Evolutionary conservation across 2,888 invertebrate species (phyloP), one percentile per base, ranked within the genome.

Genomic region (Nezara viridula): DNA sequence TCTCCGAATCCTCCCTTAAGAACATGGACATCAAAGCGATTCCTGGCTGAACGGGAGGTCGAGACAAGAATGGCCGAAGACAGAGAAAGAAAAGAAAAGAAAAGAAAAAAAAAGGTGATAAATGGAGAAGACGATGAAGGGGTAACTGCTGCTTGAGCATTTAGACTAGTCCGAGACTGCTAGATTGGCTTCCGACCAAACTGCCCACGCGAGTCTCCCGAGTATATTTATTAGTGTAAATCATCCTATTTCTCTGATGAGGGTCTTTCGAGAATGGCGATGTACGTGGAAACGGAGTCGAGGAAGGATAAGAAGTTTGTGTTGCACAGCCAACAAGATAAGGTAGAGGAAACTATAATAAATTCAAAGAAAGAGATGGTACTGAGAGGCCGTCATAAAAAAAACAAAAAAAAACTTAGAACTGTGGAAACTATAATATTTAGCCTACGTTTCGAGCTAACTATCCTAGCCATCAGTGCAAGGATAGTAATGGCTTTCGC

Each of bases 61-160:
- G 92, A 92, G 94, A 93, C 90, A 91, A 91, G 91, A 91, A 91
- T 93, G 93, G 93, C 93, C 94, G 19, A 73, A 73, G 66, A 73
- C 66, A 73, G 32, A 73, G 66, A 73, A 21, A 73, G 37, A 37
- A 66, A 12, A 60, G 12, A 27, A 12, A 60, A 14, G 27, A 55
- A 50, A 50, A 50, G 27, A 60, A 60, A 60, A n/a, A 73, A 73
- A 32, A 73, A 3, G 9, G 32, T 73, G 66, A 73, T 73, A 73
- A 73, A 73, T 73, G 1, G 32, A 21, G 2, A 1, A 37, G 32
- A 73, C 6, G 66, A 73, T 73, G 37, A 73, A 73, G 37, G 32
- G 9, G 37, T 73, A 73, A 73, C 66, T 73, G 66, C 32, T 32
- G 3, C 10, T 73, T 73, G 66, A 19, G 19, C 66, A 73, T 73